These are phyloP conservation scores for Drosophila subquinaria DNA, from an alignment of 2,888 invertebrate species.

Conservation along the genomic window DNA sequence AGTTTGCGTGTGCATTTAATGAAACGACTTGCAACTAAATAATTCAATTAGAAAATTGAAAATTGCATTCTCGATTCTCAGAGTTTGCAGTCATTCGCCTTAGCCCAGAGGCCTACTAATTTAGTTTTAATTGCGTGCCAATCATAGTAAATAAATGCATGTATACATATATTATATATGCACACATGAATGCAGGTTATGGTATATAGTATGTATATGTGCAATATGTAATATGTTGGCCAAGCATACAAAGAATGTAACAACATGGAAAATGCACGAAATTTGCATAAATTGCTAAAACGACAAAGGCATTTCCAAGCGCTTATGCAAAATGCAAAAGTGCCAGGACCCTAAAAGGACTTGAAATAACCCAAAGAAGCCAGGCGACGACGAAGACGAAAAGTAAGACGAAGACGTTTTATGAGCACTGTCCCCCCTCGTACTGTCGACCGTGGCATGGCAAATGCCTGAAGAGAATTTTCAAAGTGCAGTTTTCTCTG, in stretches of 20 bases:
- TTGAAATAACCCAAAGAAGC: constrained; percentile 42
- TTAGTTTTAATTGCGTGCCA: constrained; percentile 81
- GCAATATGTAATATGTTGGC: constrained; percentile 32
- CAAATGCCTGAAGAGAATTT: constrained; percentile 77
- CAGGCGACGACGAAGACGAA: constrained; percentile 11
- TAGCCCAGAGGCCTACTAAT: constrained; percentile 78
- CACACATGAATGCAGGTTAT: constrained; percentile 4
- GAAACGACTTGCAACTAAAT: constrained; percentile 68
- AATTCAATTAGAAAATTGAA: constrained; percentile 71
- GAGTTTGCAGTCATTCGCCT: constrained; percentile 27
- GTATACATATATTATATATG: background rate
- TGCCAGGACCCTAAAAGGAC: constrained; percentile 48
- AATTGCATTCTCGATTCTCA: constrained; percentile 45
- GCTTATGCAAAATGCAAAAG: constrained; percentile 82
- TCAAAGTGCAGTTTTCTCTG: constrained; percentile 50
- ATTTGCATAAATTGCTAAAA: constrained; percentile 79
- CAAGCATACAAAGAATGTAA: constrained; percentile 75
- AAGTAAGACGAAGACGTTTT: constrained; percentile 48
- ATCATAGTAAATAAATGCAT: constrained; percentile 29
- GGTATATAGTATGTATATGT: constrained; percentile 19
- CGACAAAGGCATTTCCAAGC: constrained; percentile 80
- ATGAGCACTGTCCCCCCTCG: constrained; percentile 14
- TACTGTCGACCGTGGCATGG: constrained; percentile 26
- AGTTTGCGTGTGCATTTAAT: constrained; percentile 60
- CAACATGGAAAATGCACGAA: constrained; percentile 81